Conservation (phyloP, 2,797 vertebrate genomes). For the Hippoglossus hippoglossus region DNA sequence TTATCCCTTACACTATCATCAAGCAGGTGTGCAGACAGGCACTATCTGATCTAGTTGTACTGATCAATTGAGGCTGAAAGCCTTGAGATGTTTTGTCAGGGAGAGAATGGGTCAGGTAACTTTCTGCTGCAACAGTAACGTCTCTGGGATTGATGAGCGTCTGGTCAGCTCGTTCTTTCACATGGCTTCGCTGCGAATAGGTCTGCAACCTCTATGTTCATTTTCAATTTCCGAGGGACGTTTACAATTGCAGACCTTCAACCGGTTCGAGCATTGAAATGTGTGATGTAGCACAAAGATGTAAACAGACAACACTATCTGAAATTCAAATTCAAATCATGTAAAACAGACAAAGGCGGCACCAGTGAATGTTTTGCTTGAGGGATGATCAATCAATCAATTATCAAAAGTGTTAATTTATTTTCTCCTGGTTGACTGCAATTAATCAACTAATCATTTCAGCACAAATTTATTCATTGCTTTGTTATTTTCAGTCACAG, state of each 20-base stretch:
- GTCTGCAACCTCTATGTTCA: too few species aligned
- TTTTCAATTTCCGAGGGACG: too few species aligned
- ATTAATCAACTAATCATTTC: background rate
- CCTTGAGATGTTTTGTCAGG: conserved; percentile 1
- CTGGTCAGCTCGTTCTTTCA: conserved; percentile 1
- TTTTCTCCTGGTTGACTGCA: background rate
- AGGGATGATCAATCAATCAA: background rate
- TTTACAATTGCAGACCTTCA: background rate
- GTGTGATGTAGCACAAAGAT: background rate
- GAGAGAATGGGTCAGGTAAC: conserved; percentile 14
- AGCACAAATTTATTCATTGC: background rate
- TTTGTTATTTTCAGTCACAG: background rate
- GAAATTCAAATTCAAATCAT: background rate
- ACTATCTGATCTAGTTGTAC: conserved; percentile 37
- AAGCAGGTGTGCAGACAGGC: conserved; percentile 57
- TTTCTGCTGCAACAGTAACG: conserved; percentile 7
- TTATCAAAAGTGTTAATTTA: background rate
- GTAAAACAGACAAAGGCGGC: background rate
- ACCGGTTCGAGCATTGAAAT: background rate
- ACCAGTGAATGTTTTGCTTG: background rate
- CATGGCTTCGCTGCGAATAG: background rate
- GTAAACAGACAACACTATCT: too few species aligned
- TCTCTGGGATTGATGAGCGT: conserved; percentile 5
- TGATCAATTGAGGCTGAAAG: conserved; percentile 33
- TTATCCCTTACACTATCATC: conserved; percentile 33